Evolutionary conservation across 1,140 invertebrate species (phyloP).

Genomic region (Apis cerana): DNA sequence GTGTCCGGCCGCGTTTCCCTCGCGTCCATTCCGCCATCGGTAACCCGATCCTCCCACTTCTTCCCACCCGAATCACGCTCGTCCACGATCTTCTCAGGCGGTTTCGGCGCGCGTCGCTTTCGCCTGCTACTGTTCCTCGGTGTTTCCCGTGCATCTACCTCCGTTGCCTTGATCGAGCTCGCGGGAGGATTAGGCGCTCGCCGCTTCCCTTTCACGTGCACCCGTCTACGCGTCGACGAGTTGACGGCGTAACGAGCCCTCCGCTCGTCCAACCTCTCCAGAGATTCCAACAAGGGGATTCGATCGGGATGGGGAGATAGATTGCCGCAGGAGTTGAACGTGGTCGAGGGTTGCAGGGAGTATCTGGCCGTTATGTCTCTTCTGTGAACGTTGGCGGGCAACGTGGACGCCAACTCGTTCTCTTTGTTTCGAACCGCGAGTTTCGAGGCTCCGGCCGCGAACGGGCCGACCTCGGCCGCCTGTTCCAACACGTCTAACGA

Average conservation of each 20-base stretch:
- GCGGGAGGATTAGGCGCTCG: slow-evolving; percentile 87
- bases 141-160: slow-evolving; percentile 59
- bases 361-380: slow-evolving; percentile 71
- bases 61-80: slow-evolving; percentile 8
- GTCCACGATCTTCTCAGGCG: slow-evolving; percentile 74
- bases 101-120: slow-evolving; percentile 84
- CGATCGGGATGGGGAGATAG: slow-evolving; percentile 71
- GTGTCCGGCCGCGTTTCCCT: slow-evolving; percentile 36
- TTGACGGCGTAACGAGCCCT: slow-evolving; percentile 82
- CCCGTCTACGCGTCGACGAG: slow-evolving; percentile 74
- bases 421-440: slow-evolving; percentile 66
- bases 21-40: slow-evolving; percentile 60
- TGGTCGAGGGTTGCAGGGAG: slow-evolving; percentile 76
- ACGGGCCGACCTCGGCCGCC: slow-evolving; percentile 81
- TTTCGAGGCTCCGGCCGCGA: slow-evolving; percentile 81
- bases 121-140: slow-evolving; percentile 76
- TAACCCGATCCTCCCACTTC: slow-evolving; percentile 7
- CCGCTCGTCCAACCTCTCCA: slow-evolving; percentile 73
- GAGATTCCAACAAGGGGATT: slow-evolving; percentile 59
- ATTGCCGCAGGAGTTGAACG: slow-evolving; percentile 82
- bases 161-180: slow-evolving; percentile 46
- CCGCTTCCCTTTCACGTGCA: slow-evolving; percentile 88
- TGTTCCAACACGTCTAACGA: slow-evolving; percentile 70
- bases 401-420: slow-evolving; percentile 57
- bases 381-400: slow-evolving; percentile 65